These are phyloP conservation scores for Phoxinus dragarum DNA, from an alignment of 2,797 vertebrate species.

Conservation along the genomic window DNA sequence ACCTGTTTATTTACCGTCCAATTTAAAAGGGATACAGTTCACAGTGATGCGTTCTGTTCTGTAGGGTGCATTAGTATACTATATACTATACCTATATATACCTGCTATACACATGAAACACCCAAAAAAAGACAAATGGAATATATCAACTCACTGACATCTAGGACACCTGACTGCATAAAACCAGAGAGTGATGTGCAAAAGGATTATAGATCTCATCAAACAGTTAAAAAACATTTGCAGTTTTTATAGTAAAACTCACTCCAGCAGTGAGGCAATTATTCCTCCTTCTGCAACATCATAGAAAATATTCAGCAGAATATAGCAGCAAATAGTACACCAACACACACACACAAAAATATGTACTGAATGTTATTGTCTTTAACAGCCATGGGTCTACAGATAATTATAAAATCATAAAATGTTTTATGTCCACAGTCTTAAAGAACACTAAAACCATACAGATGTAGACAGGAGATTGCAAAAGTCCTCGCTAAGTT, in stretches of 20 bases:
- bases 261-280: neutral
- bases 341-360: neutral
- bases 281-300: neutral
- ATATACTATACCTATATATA: neutral
- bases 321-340: neutral
- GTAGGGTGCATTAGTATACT: too few relatives aligned
- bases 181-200: neutral
- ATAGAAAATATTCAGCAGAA: slow-evolving; percentile 1
- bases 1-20: too few relatives aligned
- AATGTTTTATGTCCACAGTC: neutral
- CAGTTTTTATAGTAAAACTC: neutral
- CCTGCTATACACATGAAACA: neutral
- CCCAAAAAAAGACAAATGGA: neutral
- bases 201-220: neutral
- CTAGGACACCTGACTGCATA: slow-evolving; percentile 4
- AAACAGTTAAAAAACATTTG: neutral
- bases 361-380: neutral
- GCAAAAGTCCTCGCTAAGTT: neutral
- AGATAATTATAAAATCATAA: slow-evolving; percentile 1
- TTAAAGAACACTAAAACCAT: neutral
- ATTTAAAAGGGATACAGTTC: too few relatives aligned
- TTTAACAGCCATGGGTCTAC: neutral
- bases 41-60: too few relatives aligned
- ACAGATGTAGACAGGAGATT: neutral
- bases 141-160: neutral